Base-by-base conservation (phyloP, 2,797 vertebrate species). In the Uromys caudimaculatus region DNA sequence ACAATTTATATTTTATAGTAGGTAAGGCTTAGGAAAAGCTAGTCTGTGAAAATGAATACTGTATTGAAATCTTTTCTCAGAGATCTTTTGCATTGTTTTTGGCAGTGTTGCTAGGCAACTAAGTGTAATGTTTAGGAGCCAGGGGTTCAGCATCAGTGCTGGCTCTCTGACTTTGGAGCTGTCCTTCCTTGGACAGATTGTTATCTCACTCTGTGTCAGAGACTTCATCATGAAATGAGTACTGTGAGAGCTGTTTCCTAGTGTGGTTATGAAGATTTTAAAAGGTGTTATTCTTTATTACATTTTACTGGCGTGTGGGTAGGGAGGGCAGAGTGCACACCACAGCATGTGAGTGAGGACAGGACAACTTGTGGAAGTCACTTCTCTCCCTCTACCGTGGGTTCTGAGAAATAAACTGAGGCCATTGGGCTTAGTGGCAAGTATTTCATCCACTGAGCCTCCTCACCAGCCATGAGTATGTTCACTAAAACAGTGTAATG, bases 221-320 rank as follows among this genome's bases (percentile, higher is more conserved):
- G 58, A 76, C 27, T 50, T 95, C 52, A 62, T 95, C 81, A 83
- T 94, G 47, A 82, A 97, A 81, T 64, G 21, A 3, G 6, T 95
- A 13, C 62, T 88, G 3, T 89, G 47, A 41, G 83, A 94, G 44
- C 44, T 78, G 3, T 67, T 32, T 90, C 9, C 44, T 50, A 60
- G 38, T 3, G 29, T 64, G 17, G 5, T 92, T 92, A 35, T 54
- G 64, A 76, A 76, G 35, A 75, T 54, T 75, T 13, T 58, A 76
- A 58, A 83, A 83, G 27, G n/a, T 89, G 17, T 64, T 52, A 23
- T n/a, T n/a, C n/a, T 81, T 54, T 60, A 77, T 47, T 29, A 47
- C 23, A 47, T 76, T 44, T 47, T 27, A 27, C 41, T 47, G 41
- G 38, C 1, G 10, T 23, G 23, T 44, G 11, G 73, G 41, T 29